Conservation (phyloP, 2,113 vertebrate species). For the Anolis sagrei region DNA sequence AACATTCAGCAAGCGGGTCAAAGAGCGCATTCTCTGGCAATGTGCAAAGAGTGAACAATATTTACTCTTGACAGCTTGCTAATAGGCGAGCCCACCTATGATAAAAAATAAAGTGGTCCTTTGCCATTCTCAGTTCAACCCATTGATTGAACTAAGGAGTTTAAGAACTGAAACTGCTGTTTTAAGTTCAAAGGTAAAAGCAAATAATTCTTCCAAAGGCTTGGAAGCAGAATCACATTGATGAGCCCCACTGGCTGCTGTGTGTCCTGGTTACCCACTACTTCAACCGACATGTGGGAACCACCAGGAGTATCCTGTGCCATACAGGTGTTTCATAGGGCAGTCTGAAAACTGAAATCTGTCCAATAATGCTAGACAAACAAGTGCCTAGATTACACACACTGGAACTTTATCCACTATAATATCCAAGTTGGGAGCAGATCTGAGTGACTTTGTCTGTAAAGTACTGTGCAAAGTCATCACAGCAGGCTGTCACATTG, state of each 20-base stretch:
- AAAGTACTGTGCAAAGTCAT: no score
- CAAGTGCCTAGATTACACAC: no score
- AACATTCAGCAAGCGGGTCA: constrained; percentile 13
- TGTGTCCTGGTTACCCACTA: background rate
- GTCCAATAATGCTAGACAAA: no score
- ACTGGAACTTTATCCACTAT: no score
- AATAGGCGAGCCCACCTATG: background rate
- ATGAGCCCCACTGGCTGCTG: background rate
- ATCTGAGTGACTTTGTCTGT: no score
- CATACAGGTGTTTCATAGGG: background rate
- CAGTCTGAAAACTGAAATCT: no score
- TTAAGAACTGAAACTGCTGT: background rate
- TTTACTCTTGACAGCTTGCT: constrained; percentile 25
- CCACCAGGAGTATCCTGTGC: no score
- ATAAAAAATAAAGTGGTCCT: background rate
- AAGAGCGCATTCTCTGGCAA: constrained; percentile 4
- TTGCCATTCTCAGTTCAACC: background rate
- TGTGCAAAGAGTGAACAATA: background rate
- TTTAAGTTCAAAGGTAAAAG: background rate
- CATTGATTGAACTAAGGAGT: no score
- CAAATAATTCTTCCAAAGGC: background rate
- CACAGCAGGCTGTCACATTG: no score
- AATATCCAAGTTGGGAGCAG: no score
- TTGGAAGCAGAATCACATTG: background rate
- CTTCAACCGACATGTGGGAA: background rate